Conservation (phyloP, 1,140 invertebrate species). For the Laupala kohalensis region DNA sequence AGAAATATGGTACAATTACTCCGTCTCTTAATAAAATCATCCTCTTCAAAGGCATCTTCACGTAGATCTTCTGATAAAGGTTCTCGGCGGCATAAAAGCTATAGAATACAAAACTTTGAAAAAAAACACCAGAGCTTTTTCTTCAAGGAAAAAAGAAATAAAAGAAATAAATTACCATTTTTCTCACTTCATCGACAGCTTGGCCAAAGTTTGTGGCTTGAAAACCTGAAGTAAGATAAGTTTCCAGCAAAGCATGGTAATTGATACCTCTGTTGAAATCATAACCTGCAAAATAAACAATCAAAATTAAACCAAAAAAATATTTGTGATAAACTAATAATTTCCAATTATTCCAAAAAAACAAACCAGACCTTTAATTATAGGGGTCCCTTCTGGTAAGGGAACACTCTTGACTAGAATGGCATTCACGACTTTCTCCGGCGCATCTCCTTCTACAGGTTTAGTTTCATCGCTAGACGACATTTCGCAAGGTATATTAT, state of each 20-base stretch:
- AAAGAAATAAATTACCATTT: conserved; percentile 53
- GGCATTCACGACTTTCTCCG: conserved; percentile 37
- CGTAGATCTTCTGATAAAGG: conserved; percentile 47
- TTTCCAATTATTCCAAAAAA: not conserved
- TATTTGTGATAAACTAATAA: not conserved
- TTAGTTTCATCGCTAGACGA: not conserved
- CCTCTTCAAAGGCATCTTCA: conserved; percentile 51
- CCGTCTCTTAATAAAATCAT: conserved; percentile 63
- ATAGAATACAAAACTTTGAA: conserved; percentile 18
- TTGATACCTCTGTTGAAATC: conserved; percentile 89
- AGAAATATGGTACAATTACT: conserved; percentile 91
- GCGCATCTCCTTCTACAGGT: not conserved
- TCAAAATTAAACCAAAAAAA: not conserved
- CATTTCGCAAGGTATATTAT: not conserved
- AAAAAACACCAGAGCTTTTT: not conserved
- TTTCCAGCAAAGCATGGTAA: conserved; percentile 70
- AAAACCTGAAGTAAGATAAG: conserved; percentile 75
- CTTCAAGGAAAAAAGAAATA: not conserved
- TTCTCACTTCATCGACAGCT: conserved; percentile 81
- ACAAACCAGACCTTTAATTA: conserved; percentile 38
- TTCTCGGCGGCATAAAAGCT: conserved; percentile 42
- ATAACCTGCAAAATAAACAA: conserved; percentile 45
- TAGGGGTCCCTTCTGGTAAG: conserved; percentile 44
- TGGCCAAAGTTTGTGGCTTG: conserved; percentile 92
- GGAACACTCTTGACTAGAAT: conserved; percentile 49